phyloP scores from a whole-genome alignment of 2,113 vertebrate genomes.

The Podocnemis expansa region DNA sequence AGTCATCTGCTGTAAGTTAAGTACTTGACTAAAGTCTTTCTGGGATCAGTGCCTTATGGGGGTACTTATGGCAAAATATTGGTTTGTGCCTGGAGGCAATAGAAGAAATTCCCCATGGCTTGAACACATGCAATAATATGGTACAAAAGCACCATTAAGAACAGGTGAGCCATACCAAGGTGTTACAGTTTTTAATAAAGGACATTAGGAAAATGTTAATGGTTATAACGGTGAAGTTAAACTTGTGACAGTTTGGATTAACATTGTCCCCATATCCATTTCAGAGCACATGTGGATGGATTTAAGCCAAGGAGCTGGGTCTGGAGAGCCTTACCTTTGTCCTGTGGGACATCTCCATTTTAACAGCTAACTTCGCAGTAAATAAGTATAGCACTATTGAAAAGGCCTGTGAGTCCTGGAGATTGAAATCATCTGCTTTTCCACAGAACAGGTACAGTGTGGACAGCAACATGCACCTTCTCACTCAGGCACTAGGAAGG shows the following conservation, averaged over 20 bases:
- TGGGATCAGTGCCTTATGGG: not conserved
- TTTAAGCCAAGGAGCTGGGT: not conserved
- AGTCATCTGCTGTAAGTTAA: not conserved
- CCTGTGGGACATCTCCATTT: rapidly evolving
- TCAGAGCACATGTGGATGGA: not conserved
- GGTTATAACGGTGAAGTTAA: not conserved
- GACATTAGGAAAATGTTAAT: not conserved
- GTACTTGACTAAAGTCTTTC: not conserved
- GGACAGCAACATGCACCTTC: not conserved
- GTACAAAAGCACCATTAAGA: not conserved
- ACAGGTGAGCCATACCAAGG: not conserved
- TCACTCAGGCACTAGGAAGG: not conserved
- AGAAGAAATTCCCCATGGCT: not conserved
- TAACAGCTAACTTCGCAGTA: not conserved
- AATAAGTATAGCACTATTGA: not conserved
- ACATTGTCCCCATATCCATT: not conserved
- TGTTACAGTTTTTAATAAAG: not conserved
- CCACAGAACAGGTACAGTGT: not conserved
- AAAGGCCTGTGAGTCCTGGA: not conserved
- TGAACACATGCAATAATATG: not conserved
- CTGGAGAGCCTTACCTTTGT: not conserved
- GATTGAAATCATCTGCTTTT: rapidly evolving
- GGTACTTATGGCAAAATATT: not conserved
- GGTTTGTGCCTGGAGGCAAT: not conserved
- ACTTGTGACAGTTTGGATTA: not conserved